These are phyloP conservation scores for Ectemnius lituratus DNA, from an alignment of 2,888 invertebrate species.

Conservation along the genomic window DNA sequence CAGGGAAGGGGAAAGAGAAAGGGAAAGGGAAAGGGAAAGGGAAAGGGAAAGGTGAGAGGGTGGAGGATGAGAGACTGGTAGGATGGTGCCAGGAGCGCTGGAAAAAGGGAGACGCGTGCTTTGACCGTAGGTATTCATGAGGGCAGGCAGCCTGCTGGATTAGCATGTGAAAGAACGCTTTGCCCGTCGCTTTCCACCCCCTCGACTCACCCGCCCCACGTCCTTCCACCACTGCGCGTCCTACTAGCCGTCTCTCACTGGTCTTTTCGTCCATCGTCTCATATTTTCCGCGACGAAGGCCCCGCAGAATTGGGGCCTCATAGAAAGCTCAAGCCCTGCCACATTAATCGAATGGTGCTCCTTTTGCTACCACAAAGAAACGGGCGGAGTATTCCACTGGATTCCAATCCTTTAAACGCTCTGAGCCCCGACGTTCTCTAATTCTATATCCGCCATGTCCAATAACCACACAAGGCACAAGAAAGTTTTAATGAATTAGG, in stretches of 20 bases:
- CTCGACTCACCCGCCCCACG: conserved; percentile 28
- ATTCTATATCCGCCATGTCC: no score
- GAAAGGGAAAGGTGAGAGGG: conserved; percentile 21
- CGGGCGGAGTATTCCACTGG: background rate
- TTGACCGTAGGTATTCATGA: conserved; percentile 76
- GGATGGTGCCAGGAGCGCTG: background rate
- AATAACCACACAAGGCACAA: no score
- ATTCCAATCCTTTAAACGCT: no score
- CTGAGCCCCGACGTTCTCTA: no score
- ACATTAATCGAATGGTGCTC: conserved; percentile 36
- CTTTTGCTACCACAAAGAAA: background rate
- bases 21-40: conserved; percentile 23
- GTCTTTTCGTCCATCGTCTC: conserved; percentile 44
- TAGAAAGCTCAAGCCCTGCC: conserved; percentile 22
- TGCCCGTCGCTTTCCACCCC: conserved; percentile 68
- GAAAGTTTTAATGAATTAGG: no score
- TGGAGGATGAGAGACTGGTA: conserved; percentile 16
- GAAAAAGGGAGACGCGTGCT: conserved; percentile 59
- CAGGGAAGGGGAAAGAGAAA: conserved; percentile 17
- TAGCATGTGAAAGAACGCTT: conserved; percentile 77
- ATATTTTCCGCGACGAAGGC: conserved; percentile 55
- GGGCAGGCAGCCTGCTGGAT: conserved; percentile 71
- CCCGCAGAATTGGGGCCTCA: conserved; percentile 43
- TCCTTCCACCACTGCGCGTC: no score
- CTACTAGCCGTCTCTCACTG: conserved; percentile 14